Percentiles rank a stretch among this genome's conserved stretches.
Evolutionary conservation across 2,888 invertebrate genomes (phyloP).

Genomic region (Glyphotaelius pellucidus): DNA sequence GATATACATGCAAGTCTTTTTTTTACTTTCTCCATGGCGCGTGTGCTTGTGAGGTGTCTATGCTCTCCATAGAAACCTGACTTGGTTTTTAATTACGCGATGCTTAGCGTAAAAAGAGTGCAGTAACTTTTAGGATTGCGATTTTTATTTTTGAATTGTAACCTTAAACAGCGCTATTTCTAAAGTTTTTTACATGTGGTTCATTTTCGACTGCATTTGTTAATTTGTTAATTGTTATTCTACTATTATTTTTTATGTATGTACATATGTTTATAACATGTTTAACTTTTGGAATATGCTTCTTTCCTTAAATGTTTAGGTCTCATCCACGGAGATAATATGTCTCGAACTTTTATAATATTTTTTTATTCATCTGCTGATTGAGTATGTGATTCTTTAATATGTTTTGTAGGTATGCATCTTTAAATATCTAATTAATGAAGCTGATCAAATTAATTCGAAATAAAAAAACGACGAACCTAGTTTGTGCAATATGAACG

Average conservation of each 20-base stretch:
- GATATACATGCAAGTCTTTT: neutral
- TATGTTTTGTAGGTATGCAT: no score
- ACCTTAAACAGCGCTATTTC: neutral
- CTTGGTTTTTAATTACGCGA: slow-evolving; percentile 32
- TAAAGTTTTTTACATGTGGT: neutral
- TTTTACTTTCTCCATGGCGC: neutral
- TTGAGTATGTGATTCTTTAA: no score
- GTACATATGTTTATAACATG: no score
- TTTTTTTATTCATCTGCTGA: no score
- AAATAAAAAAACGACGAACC: no score
- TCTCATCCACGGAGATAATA: no score
- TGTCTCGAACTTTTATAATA: no score
- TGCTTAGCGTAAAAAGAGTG: neutral
- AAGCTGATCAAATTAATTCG: neutral
- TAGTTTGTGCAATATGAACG: neutral
- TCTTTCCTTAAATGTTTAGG: no score
- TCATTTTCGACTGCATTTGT: neutral
- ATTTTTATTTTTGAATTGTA: slow-evolving; percentile 12
- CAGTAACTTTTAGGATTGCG: neutral
- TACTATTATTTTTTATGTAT: no score
- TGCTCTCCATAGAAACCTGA: neutral
- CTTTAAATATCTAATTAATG: no score
- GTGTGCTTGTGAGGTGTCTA: neutral
- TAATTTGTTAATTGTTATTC: no score
- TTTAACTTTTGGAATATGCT: no score